Conservation (phyloP, 1,140 invertebrate genomes). For the Tigriopus japonicus region DNA sequence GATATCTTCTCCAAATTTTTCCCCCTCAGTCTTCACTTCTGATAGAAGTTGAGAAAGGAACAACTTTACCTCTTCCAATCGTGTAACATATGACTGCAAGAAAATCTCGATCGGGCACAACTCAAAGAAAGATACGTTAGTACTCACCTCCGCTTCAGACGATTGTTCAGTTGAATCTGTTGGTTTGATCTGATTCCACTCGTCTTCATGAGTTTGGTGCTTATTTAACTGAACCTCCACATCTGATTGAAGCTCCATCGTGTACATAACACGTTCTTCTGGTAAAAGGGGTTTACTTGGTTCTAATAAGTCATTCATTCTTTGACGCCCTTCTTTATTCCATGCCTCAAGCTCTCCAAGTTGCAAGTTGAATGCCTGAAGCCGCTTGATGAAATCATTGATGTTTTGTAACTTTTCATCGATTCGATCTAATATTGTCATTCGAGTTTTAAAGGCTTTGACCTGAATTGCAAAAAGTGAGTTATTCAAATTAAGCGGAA, state of each 20-base stretch:
- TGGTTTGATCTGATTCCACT: slow-evolving; percentile 6
- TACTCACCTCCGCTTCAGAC: background rate
- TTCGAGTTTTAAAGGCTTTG: background rate
- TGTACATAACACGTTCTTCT: slow-evolving; percentile 8
- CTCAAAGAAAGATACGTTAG: no score
- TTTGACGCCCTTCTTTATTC: background rate
- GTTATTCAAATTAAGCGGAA: background rate
- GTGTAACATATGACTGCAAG: no score
- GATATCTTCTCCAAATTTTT: slow-evolving; percentile 14
- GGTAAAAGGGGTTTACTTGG: background rate
- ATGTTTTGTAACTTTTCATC: slow-evolving; percentile 9
- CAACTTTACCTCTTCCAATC: no score
- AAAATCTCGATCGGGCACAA: no score
- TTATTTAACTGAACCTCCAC: background rate
- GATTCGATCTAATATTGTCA: slow-evolving; percentile 2
- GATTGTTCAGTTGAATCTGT: slow-evolving; percentile 5
- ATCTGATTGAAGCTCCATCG: slow-evolving; percentile 9
- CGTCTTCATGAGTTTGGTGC: background rate
- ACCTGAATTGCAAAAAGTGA: background rate
- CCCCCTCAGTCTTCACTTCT: slow-evolving; percentile 5
- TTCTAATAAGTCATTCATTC: slow-evolving; percentile 11
- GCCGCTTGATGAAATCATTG: background rate
- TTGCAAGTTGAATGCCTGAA: slow-evolving; percentile 2
- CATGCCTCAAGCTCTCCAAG: background rate
- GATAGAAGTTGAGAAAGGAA: background rate